Base-by-base conservation (phyloP, 2,888 invertebrate genomes). In the Brachypterus glaber region DNA sequence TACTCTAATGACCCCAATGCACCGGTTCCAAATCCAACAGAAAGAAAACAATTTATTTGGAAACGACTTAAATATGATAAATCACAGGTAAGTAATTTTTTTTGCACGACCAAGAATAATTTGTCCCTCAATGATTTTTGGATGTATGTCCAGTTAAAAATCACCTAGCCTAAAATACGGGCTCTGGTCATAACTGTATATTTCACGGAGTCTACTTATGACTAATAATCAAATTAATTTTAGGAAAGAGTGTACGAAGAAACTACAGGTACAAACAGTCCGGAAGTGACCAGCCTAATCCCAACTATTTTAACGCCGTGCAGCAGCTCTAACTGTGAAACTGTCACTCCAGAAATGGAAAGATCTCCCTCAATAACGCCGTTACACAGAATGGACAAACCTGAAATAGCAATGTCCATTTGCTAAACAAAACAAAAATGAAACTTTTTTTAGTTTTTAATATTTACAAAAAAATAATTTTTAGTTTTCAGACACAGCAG, bases 51-150 rank as follows among this genome's bases (percentile, higher is more conserved):
- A 5, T 77, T 74, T 51, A 72, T 79, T 38, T 80, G 79, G 79
- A 77, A 76, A 50, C 76, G 84, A 53, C 75, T 87, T 49, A 86
- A 85, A 65, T 85, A 84, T 55, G 86, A 88, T 54, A 82, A 77
- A 56, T 76, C 73, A 40, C 82, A 82, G 75, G 83, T 82, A 64
- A 55, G 53, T 30, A 15, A n/a, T 21, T 8, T 9, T 21, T 21
- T 21, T 21, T 21, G 24, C 24, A 21, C 7, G 7, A 21, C 7
- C 7, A 21, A 8, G 24, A 21, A n/a, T 8, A 21, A 21, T 21
- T 7, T 21, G 24, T 9, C 24, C 7, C n/a, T n/a, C n/a, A n/a
- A n/a, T n/a, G n/a, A n/a, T n/a, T n/a, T n/a, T n/a, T n/a, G n/a
- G n/a, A n/a, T n/a, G n/a, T n/a, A n/a, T n/a, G n/a, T n/a, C n/a